Conservation (phyloP, 2,797 vertebrate species). For the Erethizon dorsatum region DNA sequence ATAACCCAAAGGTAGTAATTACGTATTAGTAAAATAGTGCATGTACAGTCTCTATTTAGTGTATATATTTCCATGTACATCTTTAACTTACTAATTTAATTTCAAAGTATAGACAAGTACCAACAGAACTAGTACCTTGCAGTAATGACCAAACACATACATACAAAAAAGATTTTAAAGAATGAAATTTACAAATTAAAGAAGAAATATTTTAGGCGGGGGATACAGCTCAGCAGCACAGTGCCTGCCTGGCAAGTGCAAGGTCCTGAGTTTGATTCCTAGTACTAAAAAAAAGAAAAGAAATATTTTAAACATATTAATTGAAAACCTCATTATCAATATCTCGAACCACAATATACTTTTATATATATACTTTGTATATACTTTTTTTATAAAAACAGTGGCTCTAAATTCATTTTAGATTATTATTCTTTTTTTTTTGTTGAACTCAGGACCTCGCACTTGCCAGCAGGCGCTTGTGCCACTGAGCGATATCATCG, state of each 20-base stretch:
- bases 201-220: neutral
- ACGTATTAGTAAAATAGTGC: neutral
- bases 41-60: neutral
- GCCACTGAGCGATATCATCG: too few species aligned
- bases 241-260: too few species aligned
- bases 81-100: neutral
- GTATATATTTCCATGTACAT: neutral
- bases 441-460: too few species aligned
- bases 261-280: too few species aligned
- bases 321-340: neutral
- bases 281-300: too few species aligned
- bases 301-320: conserved; percentile 41
- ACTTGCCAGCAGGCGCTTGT: too few species aligned
- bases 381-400: neutral
- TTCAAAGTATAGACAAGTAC: neutral
- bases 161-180: neutral
- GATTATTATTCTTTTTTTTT: too few species aligned
- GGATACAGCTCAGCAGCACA: too few species aligned
- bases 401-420: neutral
- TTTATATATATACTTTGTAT: too few species aligned
- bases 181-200: conserved; percentile 15
- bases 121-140: neutral
- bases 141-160: neutral
- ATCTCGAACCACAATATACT: neutral
- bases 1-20: neutral